A percentile compares a stretch with the other conserved stretches of the same genome.
These are phyloP conservation scores for Aurelia sp. DNA, from an alignment of 30 jellyfish, hydroid and myxozoan genomes.

Conservation along the genomic window DNA sequence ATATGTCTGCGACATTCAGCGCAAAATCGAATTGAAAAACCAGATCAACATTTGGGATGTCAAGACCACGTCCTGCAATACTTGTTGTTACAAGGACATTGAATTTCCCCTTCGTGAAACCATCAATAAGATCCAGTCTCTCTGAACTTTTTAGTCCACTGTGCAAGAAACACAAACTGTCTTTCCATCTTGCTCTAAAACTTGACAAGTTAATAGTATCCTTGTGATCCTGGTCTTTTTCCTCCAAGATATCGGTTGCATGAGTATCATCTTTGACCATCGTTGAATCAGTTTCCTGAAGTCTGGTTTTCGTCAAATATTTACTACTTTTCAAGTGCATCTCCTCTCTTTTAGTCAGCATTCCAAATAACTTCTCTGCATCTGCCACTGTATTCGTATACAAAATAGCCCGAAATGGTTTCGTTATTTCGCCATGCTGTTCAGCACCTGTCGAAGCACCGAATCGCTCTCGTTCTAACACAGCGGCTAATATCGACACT, in stretches of 20 bases:
- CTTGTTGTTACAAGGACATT: constrained; percentile 78
- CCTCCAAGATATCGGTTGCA: no score
- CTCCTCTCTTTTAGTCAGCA: constrained; percentile 2
- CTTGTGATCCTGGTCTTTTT: not conserved
- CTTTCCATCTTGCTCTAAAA: constrained; percentile 53
- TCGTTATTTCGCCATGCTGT: not conserved
- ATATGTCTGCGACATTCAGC: constrained; percentile 70
- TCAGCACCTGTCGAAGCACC: not conserved
- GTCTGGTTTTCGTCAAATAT: not conserved
- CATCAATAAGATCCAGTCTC: constrained; percentile 43
- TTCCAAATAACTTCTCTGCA: constrained; percentile 36
- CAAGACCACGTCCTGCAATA: constrained; percentile 88
- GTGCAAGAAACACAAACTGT: constrained; percentile 56
- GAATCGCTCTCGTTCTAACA: constrained; percentile 33
- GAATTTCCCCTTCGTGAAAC: constrained; percentile 28
- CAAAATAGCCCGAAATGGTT: constrained; percentile 45
- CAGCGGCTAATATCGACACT: constrained; percentile 17
- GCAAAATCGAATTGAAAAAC: constrained; percentile 86
- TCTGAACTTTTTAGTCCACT: constrained; percentile 40
- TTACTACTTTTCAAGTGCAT: not conserved
- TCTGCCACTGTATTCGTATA: constrained; percentile 58
- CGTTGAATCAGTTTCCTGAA: no score
- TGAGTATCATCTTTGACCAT: no score
- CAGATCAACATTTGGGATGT: constrained; percentile 75
- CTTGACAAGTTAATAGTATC: not conserved